Percentiles rank a stretch among this genome's conserved stretches.
Conservation (phyloP, 2,113 vertebrate genomes). For the Cheilinus undulatus region DNA sequence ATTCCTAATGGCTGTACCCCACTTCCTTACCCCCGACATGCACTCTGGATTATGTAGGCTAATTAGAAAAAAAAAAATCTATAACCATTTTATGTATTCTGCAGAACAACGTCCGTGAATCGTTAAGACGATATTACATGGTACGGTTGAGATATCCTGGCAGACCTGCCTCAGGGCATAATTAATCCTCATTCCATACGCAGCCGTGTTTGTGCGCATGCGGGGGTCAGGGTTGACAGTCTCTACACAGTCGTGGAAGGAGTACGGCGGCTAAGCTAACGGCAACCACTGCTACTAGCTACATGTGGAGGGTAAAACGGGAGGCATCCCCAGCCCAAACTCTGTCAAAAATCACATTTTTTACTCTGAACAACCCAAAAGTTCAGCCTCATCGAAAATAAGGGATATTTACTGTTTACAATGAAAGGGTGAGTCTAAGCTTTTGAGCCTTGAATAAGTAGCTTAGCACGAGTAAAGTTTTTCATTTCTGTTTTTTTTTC, state of each 20-base stretch:
- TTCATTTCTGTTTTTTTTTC: conserved; percentile 73
- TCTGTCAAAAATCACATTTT: conserved; percentile 69
- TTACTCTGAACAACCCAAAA: conserved; percentile 64
- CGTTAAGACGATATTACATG: not conserved
- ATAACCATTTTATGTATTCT: too few relatives aligned
- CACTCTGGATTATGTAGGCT: too few relatives aligned
- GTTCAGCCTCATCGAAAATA: conserved; percentile 64
- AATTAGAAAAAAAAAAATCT: too few relatives aligned
- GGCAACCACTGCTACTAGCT: conserved; percentile 76
- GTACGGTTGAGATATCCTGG: conserved; percentile 4
- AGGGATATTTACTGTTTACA: conserved; percentile 74
- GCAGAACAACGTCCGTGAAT: too few relatives aligned
- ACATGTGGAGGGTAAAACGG: conserved; percentile 88
- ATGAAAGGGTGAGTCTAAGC: conserved; percentile 87
- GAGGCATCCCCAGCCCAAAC: conserved; percentile 80
- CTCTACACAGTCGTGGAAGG: conserved; percentile 71
- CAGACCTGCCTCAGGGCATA: conserved; percentile 24
- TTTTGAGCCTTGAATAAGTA: conserved; percentile 57
- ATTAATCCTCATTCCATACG: fast-evolving
- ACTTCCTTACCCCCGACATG: too few relatives aligned
- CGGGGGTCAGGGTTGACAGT: conserved; percentile 80
- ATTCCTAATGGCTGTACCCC: too few relatives aligned
- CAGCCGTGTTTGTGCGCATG: conserved; percentile 55
- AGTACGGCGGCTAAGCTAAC: conserved; percentile 80
- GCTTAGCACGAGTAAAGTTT: conserved; percentile 79